Percentiles rank a stretch among this genome's conserved stretches.
phyloP scores from a whole-genome alignment of 2,797 vertebrate genomes.

The Acridotheres tristis region DNA sequence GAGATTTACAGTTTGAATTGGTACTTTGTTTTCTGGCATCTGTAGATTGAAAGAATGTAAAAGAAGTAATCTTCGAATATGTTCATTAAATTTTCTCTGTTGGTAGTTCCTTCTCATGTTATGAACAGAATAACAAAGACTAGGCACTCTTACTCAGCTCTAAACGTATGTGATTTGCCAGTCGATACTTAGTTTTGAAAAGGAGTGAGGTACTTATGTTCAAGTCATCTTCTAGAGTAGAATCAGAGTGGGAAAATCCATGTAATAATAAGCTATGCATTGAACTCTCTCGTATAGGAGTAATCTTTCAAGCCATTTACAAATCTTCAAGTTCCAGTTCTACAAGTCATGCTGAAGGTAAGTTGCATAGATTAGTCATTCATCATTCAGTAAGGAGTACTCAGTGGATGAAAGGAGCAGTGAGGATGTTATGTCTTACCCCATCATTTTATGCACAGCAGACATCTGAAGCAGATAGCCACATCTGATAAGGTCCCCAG shows the following conservation, averaged over 20 bases:
- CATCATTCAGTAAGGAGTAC: neutral
- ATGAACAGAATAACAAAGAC: neutral
- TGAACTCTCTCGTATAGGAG: neutral
- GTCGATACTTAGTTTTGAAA: neutral
- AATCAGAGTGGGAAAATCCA: neutral
- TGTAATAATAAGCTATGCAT: neutral
- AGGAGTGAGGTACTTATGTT: neutral
- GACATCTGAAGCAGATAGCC: neutral
- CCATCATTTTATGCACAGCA: neutral
- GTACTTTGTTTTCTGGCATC: constrained; percentile 25
- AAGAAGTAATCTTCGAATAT: neutral
- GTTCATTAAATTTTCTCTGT: neutral
- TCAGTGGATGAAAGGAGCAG: neutral
- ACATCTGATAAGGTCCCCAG: neutral
- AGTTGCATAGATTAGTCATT: neutral
- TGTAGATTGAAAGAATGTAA: constrained; percentile 5
- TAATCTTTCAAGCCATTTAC: neutral
- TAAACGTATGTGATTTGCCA: neutral
- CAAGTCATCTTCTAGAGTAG: neutral
- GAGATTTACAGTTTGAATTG: constrained; percentile 49
- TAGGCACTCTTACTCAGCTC: neutral
- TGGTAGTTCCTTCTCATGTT: neutral
- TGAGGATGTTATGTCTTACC: neutral
- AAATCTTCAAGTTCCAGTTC: neutral
- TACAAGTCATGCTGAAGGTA: neutral